Conservation (phyloP, 2,113 vertebrate species). For the Geothlypis trichas region DNA sequence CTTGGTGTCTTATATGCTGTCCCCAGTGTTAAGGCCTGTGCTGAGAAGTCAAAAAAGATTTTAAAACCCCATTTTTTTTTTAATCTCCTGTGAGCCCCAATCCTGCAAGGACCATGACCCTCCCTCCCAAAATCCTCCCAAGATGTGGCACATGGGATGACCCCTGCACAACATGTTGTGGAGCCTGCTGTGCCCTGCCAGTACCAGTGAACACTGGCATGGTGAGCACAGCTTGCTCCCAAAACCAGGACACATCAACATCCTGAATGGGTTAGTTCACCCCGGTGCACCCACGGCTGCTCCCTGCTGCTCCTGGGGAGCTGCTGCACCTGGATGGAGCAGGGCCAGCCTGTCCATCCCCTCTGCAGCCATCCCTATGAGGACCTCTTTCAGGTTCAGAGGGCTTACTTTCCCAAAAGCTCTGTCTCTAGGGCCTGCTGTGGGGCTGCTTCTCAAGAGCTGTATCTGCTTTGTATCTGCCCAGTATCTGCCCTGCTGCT, state of each 20-base stretch:
- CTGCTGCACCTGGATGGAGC: rapidly evolving
- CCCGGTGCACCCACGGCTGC: background rate
- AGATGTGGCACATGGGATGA: background rate
- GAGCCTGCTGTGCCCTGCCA: rapidly evolving
- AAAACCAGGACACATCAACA: background rate
- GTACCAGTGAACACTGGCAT: rapidly evolving
- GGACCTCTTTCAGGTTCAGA: background rate
- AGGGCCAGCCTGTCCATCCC: background rate
- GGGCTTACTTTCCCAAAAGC: background rate
- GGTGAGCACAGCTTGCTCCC: rapidly evolving
- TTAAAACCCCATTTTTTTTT: rapidly evolving
- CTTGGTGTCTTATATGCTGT: background rate
- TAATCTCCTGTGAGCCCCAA: background rate
- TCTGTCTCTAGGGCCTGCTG: rapidly evolving
- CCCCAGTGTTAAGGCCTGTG: background rate
- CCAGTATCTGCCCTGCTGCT: background rate
- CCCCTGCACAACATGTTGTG: rapidly evolving
- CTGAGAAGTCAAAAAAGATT: background rate
- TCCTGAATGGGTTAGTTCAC: background rate
- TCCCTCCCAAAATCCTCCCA: background rate
- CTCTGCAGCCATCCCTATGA: rapidly evolving
- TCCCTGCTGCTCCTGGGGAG: rapidly evolving
- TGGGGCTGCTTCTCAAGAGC: background rate
- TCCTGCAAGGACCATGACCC: background rate
- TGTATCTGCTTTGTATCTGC: too few species aligned